Conservation (phyloP, 2,797 vertebrate species). For the Phataginus tetradactyla region DNA sequence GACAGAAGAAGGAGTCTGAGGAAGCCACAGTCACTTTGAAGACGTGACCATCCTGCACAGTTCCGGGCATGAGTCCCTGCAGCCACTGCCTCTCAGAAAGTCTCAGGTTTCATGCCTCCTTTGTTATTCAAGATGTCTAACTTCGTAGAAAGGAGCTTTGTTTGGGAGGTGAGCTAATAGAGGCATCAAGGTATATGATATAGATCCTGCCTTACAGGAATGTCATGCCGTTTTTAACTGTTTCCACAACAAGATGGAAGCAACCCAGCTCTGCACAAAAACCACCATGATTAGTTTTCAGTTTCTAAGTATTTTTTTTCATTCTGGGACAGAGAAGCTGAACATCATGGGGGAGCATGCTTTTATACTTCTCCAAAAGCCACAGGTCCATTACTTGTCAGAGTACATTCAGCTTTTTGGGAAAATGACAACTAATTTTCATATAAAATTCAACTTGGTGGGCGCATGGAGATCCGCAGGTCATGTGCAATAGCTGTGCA, state of each 20-base stretch:
- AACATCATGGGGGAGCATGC: slow-evolving; percentile 3
- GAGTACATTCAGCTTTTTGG: background rate
- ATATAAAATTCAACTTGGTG: background rate
- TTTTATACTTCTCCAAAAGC: slow-evolving; percentile 35
- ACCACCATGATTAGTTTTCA: background rate
- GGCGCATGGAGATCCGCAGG: background rate
- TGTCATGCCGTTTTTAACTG: slow-evolving; percentile 15
- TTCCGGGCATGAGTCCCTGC: background rate
- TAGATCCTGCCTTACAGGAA: slow-evolving; percentile 35
- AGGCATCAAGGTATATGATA: slow-evolving; percentile 25
- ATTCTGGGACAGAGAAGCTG: background rate
- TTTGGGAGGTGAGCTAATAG: slow-evolving; percentile 14
- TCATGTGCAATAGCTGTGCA: background rate
- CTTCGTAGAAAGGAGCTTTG: slow-evolving; percentile 63
- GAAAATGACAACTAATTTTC: slow-evolving; percentile 57
- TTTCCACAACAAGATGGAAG: slow-evolving; percentile 54
- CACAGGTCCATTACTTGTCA: slow-evolving; percentile 31
- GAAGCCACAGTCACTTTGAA: background rate
- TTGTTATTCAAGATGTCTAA: slow-evolving; percentile 57
- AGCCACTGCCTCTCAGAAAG: background rate
- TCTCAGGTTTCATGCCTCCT: slow-evolving; percentile 3
- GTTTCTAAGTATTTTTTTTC: slow-evolving; percentile 26
- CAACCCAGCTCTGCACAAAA: background rate
- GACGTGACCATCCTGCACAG: background rate
- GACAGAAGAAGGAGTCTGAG: background rate